Percentiles rank a stretch among this genome's conserved stretches.
Conservation (phyloP, 2,888 invertebrate species). For the Hyposoter didymator region DNA sequence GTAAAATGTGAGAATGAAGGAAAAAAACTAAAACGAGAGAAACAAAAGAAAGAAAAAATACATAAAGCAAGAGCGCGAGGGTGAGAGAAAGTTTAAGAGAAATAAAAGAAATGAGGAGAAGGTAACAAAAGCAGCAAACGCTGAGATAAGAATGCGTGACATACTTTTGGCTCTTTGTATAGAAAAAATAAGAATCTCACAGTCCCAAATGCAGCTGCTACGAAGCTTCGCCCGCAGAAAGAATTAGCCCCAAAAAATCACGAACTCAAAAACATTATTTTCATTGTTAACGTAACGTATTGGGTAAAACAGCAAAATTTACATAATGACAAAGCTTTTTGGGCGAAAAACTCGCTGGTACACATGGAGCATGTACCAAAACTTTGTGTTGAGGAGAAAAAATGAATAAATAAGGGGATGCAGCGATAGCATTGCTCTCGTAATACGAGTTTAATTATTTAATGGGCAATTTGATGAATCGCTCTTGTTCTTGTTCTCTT, state of each 20-base stretch:
- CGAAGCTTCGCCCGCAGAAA: not conserved
- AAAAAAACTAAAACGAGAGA: not conserved
- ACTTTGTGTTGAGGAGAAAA: too few relatives aligned
- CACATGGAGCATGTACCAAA: too few relatives aligned
- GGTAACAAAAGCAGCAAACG: conserved; percentile 33
- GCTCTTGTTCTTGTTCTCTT: conserved; percentile 46
- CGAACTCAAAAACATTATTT: not conserved
- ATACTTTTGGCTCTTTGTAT: conserved; percentile 23
- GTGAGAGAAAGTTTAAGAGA: not conserved
- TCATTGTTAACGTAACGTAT: not conserved
- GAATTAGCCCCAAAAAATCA: not conserved
- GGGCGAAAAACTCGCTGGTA: too few relatives aligned
- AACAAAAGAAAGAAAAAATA: not conserved
- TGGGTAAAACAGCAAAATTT: not conserved
- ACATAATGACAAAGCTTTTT: too few relatives aligned
- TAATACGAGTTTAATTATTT: conserved; percentile 71
- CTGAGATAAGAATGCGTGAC: conserved; percentile 62
- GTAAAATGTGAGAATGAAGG: conserved; percentile 23
- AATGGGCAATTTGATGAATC: conserved; percentile 76
- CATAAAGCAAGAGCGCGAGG: not conserved
- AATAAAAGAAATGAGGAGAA: conserved; percentile 28
- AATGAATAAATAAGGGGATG: not conserved
- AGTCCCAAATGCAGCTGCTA: conserved; percentile 23
- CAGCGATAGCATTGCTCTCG: not conserved
- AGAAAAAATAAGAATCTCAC: not conserved